Evolutionary conservation across 2,113 vertebrate species (phyloP).

Genomic region (Strix uralensis): DNA sequence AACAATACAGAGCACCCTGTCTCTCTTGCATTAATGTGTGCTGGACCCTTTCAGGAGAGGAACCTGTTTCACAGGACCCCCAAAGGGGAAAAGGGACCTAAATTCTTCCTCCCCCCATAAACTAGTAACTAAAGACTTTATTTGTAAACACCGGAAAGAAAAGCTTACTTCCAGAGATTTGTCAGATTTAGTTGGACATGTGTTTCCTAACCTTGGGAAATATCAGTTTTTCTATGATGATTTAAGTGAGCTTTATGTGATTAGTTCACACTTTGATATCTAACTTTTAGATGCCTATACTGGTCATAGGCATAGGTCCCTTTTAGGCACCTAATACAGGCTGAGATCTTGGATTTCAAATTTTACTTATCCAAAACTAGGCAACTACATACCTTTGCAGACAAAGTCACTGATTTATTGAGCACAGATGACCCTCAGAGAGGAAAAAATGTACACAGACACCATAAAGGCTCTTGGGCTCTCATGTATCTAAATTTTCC

Average conservation of each 20-base stretch:
- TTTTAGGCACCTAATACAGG: neutral
- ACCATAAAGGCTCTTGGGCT: neutral
- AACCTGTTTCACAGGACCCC: neutral
- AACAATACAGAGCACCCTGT: rapidly evolving
- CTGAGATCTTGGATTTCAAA: neutral
- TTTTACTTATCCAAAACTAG: neutral
- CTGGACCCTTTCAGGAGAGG: neutral
- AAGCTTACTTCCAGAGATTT: neutral
- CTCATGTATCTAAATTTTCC: neutral
- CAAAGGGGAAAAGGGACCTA: neutral
- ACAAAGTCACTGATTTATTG: neutral
- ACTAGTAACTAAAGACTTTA: neutral
- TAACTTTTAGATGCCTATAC: neutral
- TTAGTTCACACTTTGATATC: neutral
- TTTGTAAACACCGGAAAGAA: neutral
- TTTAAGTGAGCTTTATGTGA: neutral
- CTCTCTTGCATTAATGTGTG: neutral
- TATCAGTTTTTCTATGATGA: neutral
- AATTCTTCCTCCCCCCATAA: neutral
- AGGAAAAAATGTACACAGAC: neutral
- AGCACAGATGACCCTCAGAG: neutral
- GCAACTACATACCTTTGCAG: neutral
- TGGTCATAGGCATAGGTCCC: neutral
- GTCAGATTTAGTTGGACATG: neutral
- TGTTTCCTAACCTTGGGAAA: neutral